Conservation (phyloP, 2,797 vertebrate genomes). For the Myotis findleyi region DNA sequence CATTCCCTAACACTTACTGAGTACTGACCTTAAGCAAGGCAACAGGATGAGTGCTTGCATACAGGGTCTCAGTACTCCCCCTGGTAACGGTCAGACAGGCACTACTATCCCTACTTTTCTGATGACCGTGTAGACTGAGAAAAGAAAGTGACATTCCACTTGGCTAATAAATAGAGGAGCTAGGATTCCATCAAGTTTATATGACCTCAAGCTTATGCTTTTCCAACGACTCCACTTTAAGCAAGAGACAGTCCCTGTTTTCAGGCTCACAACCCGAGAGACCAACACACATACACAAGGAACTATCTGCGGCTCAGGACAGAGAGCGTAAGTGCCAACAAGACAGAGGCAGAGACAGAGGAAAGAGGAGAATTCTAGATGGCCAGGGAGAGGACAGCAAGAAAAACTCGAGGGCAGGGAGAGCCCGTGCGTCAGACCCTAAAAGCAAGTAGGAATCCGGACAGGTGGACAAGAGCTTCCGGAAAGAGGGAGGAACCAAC, state of each 20-base stretch:
- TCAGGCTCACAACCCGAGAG: background rate
- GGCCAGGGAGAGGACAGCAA: background rate
- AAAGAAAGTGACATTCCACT: background rate
- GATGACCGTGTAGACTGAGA: background rate
- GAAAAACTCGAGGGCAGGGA: background rate
- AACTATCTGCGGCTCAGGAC: background rate
- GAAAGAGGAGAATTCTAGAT: background rate
- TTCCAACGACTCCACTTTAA: background rate
- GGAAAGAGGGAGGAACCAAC: background rate
- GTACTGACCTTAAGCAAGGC: background rate
- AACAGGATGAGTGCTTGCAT: background rate
- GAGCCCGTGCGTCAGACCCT: background rate
- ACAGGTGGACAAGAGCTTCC: background rate
- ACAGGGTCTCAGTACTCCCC: background rate
- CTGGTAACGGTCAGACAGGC: background rate
- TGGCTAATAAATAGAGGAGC: background rate
- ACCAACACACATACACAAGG: background rate
- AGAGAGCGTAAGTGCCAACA: background rate
- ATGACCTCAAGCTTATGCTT: background rate
- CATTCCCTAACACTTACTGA: background rate
- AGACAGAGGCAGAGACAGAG: background rate
- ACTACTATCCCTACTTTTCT: background rate
- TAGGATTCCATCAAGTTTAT: background rate
- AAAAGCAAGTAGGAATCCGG: background rate
- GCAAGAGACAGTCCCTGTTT: background rate